Percentiles rank a stretch among this genome's conserved stretches.
phyloP scores from a whole-genome alignment of 2,113 vertebrate species.

The Platycercus adscitus region DNA sequence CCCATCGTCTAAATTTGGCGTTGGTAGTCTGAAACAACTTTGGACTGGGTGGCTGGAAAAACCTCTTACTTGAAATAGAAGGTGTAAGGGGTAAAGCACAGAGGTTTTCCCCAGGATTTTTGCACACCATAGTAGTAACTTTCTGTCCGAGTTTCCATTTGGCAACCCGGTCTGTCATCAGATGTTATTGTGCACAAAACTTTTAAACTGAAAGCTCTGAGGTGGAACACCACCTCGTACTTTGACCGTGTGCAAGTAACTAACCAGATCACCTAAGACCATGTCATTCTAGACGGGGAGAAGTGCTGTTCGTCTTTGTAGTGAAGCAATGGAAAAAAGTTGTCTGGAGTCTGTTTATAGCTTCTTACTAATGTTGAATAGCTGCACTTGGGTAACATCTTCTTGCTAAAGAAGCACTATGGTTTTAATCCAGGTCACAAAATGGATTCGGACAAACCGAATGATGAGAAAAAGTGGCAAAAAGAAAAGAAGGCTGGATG shows the following conservation, averaged over 20 bases:
- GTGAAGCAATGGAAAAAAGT: constrained; percentile 63
- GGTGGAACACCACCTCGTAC: background rate
- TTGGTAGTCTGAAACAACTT: background rate
- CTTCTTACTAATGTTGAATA: constrained; percentile 42
- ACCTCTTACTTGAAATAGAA: background rate
- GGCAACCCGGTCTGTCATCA: background rate
- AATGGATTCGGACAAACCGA: constrained; percentile 88
- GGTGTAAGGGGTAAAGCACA: background rate
- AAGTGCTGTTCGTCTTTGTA: background rate
- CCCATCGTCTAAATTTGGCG: background rate
- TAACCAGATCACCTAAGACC: background rate
- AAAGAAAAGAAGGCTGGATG: constrained; percentile 79
- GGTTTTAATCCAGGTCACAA: constrained; percentile 84
- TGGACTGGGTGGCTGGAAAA: background rate
- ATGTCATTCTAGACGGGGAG: background rate
- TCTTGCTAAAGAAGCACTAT: constrained; percentile 49
- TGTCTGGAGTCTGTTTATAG: constrained; percentile 51
- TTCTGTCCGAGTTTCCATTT: background rate
- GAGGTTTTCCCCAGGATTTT: background rate
- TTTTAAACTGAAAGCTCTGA: background rate
- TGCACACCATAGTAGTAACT: accelerated
- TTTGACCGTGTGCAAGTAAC: background rate
- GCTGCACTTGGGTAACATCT: constrained; percentile 25
- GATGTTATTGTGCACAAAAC: background rate
- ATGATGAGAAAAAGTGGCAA: constrained; percentile 82